phyloP scores from a whole-genome alignment of 1,140 invertebrate genomes.

The Heliconius himera region DNA sequence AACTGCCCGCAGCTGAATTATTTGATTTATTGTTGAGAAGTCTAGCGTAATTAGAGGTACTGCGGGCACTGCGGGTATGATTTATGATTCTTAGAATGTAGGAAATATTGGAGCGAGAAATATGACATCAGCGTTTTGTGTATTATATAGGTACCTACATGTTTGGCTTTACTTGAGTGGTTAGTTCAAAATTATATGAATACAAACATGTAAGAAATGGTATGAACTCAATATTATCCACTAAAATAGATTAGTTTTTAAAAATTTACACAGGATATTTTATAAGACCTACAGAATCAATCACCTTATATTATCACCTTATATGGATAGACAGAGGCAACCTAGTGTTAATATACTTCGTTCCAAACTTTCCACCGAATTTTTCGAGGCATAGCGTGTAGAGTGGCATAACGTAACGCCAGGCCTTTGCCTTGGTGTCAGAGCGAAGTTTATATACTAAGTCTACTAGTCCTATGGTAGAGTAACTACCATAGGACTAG shows the following conservation, averaged over 20 bases:
- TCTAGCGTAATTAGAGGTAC: conserved; percentile 38
- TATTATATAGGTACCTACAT: neutral
- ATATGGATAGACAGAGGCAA: too few relatives aligned
- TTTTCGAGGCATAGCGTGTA: too few relatives aligned
- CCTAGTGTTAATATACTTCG: too few relatives aligned
- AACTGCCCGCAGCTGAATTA: conserved; percentile 40
- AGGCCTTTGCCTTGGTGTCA: too few relatives aligned
- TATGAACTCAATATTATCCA: neutral
- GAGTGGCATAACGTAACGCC: too few relatives aligned
- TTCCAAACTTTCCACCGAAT: too few relatives aligned
- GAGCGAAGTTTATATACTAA: too few relatives aligned
- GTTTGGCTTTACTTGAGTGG: neutral
- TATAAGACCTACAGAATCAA: neutral
- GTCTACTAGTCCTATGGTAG: too few relatives aligned
- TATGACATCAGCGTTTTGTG: conserved; percentile 7
- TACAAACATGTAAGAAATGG: neutral
- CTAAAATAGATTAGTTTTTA: too few relatives aligned
- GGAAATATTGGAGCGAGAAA: conserved; percentile 6
- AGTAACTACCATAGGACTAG: too few relatives aligned
- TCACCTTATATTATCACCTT: too few relatives aligned
- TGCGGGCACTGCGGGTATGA: conserved; percentile 39
- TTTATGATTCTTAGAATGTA: conserved; percentile 28
- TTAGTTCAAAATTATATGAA: neutral
- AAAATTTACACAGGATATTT: neutral
- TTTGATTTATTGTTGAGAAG: conserved; percentile 38